Conservation (phyloP, 2,797 vertebrate species). For the Artibeus jamaicensis region DNA sequence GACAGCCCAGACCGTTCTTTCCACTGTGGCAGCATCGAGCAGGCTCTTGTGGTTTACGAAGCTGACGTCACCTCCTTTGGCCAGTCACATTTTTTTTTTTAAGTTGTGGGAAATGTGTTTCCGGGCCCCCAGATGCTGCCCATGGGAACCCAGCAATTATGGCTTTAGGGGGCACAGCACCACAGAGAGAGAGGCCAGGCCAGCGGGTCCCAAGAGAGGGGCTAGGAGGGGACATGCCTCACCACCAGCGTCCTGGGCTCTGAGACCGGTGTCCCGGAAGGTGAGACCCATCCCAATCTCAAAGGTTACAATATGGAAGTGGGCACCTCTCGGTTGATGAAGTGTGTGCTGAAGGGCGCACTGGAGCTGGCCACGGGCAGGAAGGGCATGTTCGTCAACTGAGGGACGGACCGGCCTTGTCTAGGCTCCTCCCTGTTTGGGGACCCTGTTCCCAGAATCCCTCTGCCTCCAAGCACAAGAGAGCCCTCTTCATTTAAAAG, state of each 20-base stretch:
- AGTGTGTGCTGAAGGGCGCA: neutral
- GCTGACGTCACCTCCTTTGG: conserved; percentile 10
- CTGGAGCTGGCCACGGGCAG: neutral
- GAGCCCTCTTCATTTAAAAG: neutral
- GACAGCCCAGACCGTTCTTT: neutral
- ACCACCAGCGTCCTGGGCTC: neutral
- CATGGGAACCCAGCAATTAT: neutral
- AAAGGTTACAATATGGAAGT: neutral
- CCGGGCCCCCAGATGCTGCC: neutral
- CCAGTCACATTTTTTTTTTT: neutral
- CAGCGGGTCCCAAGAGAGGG: neutral
- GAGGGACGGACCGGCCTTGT: neutral
- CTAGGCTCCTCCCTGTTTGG: neutral
- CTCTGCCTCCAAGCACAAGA: neutral
- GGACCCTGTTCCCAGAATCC: neutral
- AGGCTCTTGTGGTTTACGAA: neutral
- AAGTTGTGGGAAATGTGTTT: neutral
- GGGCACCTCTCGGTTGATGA: neutral
- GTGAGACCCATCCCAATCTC: neutral
- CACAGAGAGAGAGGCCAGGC: neutral
- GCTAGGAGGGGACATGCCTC: neutral
- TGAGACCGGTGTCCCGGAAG: neutral
- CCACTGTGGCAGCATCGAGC: neutral
- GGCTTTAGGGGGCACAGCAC: neutral
- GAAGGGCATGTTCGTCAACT: neutral